These are phyloP conservation scores for Dasyprocta punctata DNA, from an alignment of 2,113 vertebrate species.

Conservation along the genomic window DNA sequence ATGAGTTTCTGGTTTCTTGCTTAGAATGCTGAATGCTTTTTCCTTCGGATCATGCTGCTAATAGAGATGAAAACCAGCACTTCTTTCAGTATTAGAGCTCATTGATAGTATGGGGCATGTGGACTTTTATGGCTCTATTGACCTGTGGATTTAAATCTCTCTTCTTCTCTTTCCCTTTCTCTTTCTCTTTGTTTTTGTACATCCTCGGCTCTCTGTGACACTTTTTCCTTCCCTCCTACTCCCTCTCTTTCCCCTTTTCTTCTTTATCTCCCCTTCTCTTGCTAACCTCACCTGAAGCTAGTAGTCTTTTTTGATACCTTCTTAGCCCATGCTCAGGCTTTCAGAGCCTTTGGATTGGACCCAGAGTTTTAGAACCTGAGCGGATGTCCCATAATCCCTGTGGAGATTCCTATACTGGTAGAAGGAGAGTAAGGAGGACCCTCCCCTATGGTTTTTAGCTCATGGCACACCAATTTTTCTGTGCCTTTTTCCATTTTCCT, in stretches of 20 bases:
- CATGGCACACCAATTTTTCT: not conserved
- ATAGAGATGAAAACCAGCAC: not conserved
- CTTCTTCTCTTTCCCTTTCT: not conserved
- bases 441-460: not conserved
- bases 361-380: not conserved
- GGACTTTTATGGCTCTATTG: not conserved
- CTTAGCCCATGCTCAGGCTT: not conserved
- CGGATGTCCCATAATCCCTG: not conserved
- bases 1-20: not conserved
- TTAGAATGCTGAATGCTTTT: not conserved
- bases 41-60: not conserved
- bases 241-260: not conserved
- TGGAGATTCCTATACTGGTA: not conserved
- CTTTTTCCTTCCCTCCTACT: not conserved
- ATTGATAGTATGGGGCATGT: no score
- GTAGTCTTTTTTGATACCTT: not conserved
- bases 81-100: not conserved
- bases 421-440: not conserved
- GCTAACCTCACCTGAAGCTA: not conserved
- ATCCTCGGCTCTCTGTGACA: not conserved
- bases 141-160: not conserved
- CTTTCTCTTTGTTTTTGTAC: not conserved
- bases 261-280: not conserved
- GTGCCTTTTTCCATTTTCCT: no score
- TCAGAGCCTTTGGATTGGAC: not conserved